Base-by-base conservation (phyloP, 92 coral and sea anemone genomes). In the Paramuricea clavata region DNA sequence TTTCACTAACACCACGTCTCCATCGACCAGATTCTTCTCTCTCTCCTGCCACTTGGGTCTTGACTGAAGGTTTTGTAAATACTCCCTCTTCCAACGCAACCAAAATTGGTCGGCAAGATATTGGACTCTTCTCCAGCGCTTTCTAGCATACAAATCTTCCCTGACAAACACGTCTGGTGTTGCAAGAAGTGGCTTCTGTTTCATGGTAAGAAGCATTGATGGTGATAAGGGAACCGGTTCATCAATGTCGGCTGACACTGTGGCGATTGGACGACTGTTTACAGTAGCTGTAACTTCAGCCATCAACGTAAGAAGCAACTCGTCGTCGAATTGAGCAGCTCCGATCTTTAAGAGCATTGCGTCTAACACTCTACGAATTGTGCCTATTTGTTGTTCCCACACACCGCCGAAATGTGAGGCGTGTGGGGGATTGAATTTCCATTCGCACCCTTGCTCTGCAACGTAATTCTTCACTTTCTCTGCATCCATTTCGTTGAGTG, bases 1-100 rank as follows among this genome's bases (percentile, higher is more conserved):
- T 32, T 54, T 84, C 70, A 84, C 31, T 68, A 84, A 3, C 67
- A 82, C 80, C 32, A 84, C n/a, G 39, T 84, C 88, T 84, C 88
- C 83, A 39, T 39, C 10, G 4, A 39, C 50, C 54, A 86, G 65
- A 61, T 86, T 76, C 19, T 30, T 72, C 11, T 33, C 34, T n/a
- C 59, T 54, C 28, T 27, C 73, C 31, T 36, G 42, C 89, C 89
- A 76, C 50, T 77, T 86, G 19, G 27, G 26, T 60, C 78, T 62
- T 42, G 17, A 19, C 59, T 76, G 89, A 9, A 86, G 31, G 31
- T 41, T 61, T 8, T 41, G 69, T 56, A 83, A n/a, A 78, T 69
- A 84, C 23, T 84, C 88, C 16, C 33, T 28, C 43, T 69, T 56
- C 82, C 88, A 72, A 28, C 82, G 56, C 47, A 26, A 47, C 88